Evolutionary conservation across 2,888 invertebrate genomes (phyloP).

Genomic region (Apantesis nais): DNA sequence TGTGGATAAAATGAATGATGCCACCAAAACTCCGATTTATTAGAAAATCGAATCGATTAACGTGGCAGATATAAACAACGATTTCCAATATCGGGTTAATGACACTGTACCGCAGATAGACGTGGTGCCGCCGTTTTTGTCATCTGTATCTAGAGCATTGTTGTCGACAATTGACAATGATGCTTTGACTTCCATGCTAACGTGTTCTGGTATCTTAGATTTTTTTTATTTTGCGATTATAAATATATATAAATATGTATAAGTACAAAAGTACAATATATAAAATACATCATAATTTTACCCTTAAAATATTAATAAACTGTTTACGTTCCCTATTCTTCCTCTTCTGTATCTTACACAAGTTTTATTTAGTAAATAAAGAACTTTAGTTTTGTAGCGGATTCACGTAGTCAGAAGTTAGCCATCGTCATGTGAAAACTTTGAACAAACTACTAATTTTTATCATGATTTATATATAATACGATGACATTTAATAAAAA

Average conservation of each 20-base stretch:
- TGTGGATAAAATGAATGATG: slow-evolving; percentile 42
- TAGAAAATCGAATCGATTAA: slow-evolving; percentile 56
- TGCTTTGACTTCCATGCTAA: slow-evolving; percentile 50
- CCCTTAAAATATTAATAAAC: no score
- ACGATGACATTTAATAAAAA: neutral
- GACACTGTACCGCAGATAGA: slow-evolving; percentile 53
- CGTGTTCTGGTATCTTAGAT: slow-evolving; percentile 31
- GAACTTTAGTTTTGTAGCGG: no score
- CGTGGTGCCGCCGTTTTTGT: slow-evolving; percentile 54
- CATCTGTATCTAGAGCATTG: slow-evolving; percentile 58
- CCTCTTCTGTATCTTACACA: neutral
- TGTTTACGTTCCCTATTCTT: no score
- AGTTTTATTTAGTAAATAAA: neutral
- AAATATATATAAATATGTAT: no score
- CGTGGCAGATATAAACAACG: slow-evolving; percentile 59
- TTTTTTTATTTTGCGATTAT: no score
- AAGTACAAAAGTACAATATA: neutral
- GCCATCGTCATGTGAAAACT: neutral
- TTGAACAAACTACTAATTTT: neutral
- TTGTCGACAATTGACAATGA: slow-evolving; percentile 56
- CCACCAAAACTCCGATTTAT: slow-evolving; percentile 45
- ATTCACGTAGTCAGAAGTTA: no score
- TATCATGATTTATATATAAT: no score
- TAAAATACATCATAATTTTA: neutral
- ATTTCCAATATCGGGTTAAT: slow-evolving; percentile 68